Evolutionary conservation across 64 coral and sea anemone species (phyloP).

Genomic region (Platygyra sinensis): DNA sequence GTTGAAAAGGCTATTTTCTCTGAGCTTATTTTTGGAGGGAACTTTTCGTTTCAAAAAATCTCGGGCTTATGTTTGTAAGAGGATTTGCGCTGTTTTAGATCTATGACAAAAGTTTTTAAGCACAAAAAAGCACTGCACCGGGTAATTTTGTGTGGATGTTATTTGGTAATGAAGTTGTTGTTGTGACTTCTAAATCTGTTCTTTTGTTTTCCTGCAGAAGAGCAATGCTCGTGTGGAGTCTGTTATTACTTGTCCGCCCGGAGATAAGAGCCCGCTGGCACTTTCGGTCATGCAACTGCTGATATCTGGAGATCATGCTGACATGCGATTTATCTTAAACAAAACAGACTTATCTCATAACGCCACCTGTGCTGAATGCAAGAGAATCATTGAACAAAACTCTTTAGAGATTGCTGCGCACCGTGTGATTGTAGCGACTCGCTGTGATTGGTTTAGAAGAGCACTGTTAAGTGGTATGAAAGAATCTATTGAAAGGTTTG

Average conservation of each 20-base stretch:
- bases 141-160: no score
- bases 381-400: conserved; percentile 1
- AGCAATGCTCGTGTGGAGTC: conserved; percentile 32
- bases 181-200: no score
- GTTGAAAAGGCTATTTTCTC: no score
- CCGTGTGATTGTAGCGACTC: conserved; percentile 88
- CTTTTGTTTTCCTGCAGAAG: conserved; percentile 4
- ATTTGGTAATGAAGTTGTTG: no score
- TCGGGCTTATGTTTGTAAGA: no score
- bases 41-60: no score
- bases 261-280: conserved; percentile 56
- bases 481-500: conserved; percentile 90
- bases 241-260: conserved; percentile 43
- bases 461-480: conserved; percentile 97
- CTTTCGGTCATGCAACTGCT: conserved; percentile 54
- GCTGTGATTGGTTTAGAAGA: conserved; percentile 89
- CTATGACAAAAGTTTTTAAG: no score
- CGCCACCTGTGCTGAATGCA: conserved; percentile 14
- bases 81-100: no score
- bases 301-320: conserved; percentile 69
- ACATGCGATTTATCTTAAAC: conserved; percentile 76
- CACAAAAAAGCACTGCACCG: no score
- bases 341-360: conserved; percentile 24
- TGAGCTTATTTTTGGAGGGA: no score
- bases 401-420: conserved; percentile 71